Conservation (phyloP, 2,888 invertebrate species). For the Mythimna vitellina region DNA sequence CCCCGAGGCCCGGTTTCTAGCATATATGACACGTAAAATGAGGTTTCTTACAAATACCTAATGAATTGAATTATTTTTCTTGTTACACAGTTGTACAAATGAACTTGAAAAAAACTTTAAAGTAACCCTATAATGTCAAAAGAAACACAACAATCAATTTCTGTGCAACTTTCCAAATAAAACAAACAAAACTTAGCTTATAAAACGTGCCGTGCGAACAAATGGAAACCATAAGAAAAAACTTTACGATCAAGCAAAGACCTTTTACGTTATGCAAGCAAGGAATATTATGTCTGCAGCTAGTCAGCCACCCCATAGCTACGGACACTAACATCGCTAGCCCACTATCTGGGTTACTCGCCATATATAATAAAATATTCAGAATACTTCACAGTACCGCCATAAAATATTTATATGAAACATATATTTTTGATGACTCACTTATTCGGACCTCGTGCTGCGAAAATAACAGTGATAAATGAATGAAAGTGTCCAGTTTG, state of each 20-base stretch:
- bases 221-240: slow-evolving; percentile 65
- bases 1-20: slow-evolving; percentile 6
- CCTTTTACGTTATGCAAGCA: slow-evolving; percentile 73
- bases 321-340: slow-evolving; percentile 32
- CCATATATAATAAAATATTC: slow-evolving; percentile 46
- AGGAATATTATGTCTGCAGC: slow-evolving; percentile 69
- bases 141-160: slow-evolving; percentile 13
- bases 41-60: background rate
- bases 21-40: slow-evolving; percentile 1
- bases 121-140: background rate
- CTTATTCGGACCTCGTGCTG: slow-evolving; percentile 36
- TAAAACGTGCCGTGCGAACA: slow-evolving; percentile 57
- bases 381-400: slow-evolving; percentile 20
- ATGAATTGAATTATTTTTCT: background rate
- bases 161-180: slow-evolving; percentile 2
- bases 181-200: background rate
- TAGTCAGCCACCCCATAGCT: slow-evolving; percentile 50
- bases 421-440: slow-evolving; percentile 47
- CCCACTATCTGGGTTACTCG: slow-evolving; percentile 26
- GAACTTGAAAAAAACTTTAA: background rate
- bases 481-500: slow-evolving; percentile 41
- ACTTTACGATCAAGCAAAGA: slow-evolving; percentile 68
- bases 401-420: slow-evolving; percentile 52
- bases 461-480: slow-evolving; percentile 43
- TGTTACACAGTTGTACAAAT: background rate